Evolutionary conservation across 1,140 invertebrate genomes (phyloP).

Genomic region (Pteromalus puparum): DNA sequence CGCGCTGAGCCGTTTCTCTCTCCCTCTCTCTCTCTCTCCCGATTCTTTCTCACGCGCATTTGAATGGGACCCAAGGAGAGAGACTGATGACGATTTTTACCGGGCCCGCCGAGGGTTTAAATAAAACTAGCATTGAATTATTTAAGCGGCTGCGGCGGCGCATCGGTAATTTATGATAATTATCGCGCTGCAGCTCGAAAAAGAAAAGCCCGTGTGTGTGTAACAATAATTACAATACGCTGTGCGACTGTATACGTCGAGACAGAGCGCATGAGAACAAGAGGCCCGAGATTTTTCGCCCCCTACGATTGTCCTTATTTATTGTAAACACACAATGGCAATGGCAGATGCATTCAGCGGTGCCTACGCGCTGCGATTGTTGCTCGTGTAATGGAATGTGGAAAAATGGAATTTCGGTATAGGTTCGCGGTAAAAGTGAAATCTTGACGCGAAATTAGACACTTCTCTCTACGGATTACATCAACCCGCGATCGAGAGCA

Average conservation of each 20-base stretch:
- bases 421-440: neutral
- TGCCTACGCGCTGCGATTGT: constrained; percentile 11
- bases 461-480: constrained; percentile 21
- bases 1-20: neutral
- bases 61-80: neutral
- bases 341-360: neutral
- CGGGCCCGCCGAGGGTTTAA: neutral
- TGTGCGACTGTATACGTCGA: neutral
- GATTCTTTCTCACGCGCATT: constrained; percentile 23
- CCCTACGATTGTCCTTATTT: constrained; percentile 22
- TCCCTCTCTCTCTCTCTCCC: too few species aligned
- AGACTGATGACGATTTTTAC: neutral
- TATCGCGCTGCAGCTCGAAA: constrained; percentile 7
- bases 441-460: neutral
- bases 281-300: constrained; percentile 16
- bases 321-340: constrained; percentile 27
- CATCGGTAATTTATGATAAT: constrained; percentile 45
- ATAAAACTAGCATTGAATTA: constrained; percentile 37
- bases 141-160: neutral
- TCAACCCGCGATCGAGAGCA: neutral
- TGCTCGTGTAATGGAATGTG: neutral
- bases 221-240: constrained; percentile 10
- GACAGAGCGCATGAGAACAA: neutral
- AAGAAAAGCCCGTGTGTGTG: neutral
- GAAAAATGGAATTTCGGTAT: neutral